Evolutionary conservation across 2,113 vertebrate genomes (phyloP).

Genomic region (Gavia stellata): DNA sequence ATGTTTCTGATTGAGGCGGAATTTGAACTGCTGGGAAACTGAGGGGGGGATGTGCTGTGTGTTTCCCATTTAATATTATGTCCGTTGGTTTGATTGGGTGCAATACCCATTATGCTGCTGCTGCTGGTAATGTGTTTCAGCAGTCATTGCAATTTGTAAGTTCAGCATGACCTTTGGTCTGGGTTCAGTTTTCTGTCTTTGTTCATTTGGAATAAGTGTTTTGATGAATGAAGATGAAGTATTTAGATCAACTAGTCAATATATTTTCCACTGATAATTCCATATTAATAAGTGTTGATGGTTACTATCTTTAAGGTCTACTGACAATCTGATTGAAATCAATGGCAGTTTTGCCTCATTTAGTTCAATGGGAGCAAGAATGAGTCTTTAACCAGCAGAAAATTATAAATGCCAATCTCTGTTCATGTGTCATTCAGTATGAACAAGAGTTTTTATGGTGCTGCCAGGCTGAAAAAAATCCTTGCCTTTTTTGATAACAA

Average conservation of each 20-base stretch:
- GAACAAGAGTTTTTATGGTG: conserved; percentile 27
- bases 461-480: conserved; percentile 43
- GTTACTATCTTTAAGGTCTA: conserved; percentile 34
- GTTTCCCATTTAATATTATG: not conserved
- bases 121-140: not conserved
- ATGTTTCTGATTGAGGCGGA: not conserved
- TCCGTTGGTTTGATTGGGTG: not conserved
- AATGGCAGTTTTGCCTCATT: conserved; percentile 55
- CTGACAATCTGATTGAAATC: conserved; percentile 47
- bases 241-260: conserved; percentile 48
- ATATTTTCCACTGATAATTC: conserved; percentile 55
- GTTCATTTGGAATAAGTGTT: conserved; percentile 30
- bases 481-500: conserved; percentile 33
- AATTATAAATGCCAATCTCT: conserved; percentile 25
- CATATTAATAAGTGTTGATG: conserved; percentile 50
- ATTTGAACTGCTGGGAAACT: not conserved
- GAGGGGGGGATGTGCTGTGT: not conserved
- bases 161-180: conserved; percentile 33
- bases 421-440: conserved; percentile 31
- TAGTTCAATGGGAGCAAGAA: conserved; percentile 33
- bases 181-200: conserved; percentile 41
- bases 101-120: not conserved
- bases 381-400: conserved; percentile 44
- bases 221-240: conserved; percentile 54
- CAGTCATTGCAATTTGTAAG: conserved; percentile 30